Base-by-base conservation (phyloP, 2,113 vertebrate species). In the Clarias batrachus region DNA sequence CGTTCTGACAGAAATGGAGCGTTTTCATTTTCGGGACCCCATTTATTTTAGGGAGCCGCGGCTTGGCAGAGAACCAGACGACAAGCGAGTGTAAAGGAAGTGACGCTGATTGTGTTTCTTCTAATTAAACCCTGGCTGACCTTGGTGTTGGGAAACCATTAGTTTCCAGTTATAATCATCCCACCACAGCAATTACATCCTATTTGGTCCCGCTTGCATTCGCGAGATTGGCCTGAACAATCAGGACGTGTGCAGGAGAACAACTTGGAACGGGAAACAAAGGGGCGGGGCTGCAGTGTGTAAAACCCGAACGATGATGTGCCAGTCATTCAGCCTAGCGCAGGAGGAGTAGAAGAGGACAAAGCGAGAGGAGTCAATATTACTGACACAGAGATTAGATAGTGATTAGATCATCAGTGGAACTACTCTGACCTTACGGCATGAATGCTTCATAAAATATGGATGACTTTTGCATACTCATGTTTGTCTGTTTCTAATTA, bases 81-180 rank as follows among this genome's bases (percentile, higher is more conserved):
- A 94, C 94, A 95, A 91, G 91, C 88, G 91, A 87, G 91, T 91
- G 93, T 94, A 95, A 94, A 93, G 95, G 93, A 95, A 96, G 96
- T 96, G 96, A 96, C 96, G 97, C 96, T 96, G 96, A 97, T 97
- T 97, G 96, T 96, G 97, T 96, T 95, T 97, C 95, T 95, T 94
- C 96, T 97, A 97, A 97, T 98, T 98, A 98, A 98, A 97, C 96
- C 96, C 95, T 94, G 95, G 95, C 96, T 98, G 97, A 97, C 97
- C 97, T 96, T 91, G 94, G 96, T 96, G 97, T 97, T 97, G 96
- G 96, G 95, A 97, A 96, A 96, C 96, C 96, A 97, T 97, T 98
- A 97, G 96, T 97, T 96, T 96, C 95, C 94, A 94, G 95, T 96
- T 94, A 93, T 96, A 97, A 96, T 96, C 95, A 96, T 96, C 95